A percentile compares a stretch with the other conserved stretches of the same genome.
phyloP scores from a whole-genome alignment of 2,888 invertebrate genomes.

The Seira musarum region DNA sequence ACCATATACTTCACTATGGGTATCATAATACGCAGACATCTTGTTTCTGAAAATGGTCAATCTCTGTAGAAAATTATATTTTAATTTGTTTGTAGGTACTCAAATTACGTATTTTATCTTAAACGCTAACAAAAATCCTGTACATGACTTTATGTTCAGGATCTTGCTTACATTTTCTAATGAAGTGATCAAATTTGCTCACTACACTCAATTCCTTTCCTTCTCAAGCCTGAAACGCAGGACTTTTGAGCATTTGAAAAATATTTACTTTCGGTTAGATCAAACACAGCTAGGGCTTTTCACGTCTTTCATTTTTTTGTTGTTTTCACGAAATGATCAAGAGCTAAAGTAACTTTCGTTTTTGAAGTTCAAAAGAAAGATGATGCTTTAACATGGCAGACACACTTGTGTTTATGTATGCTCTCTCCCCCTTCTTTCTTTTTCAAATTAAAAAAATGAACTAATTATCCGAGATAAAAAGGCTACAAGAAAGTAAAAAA shows the following conservation, averaged over 20 bases:
- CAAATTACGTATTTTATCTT: too few species aligned
- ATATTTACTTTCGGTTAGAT: too few species aligned
- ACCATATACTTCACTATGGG: neutral
- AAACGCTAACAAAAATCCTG: too few species aligned
- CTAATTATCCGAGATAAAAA: neutral
- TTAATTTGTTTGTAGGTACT: neutral
- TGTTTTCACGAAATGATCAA: neutral
- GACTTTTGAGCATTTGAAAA: neutral
- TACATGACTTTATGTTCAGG: too few species aligned
- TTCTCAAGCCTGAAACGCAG: neutral
- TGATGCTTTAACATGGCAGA: neutral
- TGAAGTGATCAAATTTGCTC: slow-evolving; percentile 30
- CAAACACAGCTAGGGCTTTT: too few species aligned
- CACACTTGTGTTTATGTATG: neutral
- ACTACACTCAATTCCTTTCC: too few species aligned
- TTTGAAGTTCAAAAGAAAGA: neutral
- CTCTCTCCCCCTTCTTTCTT: neutral
- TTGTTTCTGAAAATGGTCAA: too few species aligned
- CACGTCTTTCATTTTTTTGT: neutral
- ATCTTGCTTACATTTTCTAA: slow-evolving; percentile 11
- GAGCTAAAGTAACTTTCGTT: neutral
- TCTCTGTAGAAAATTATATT: neutral
- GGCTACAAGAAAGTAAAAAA: neutral
- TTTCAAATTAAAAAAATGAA: neutral
- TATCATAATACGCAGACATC: too few species aligned